Evolutionary conservation across 37 sponge, comb jelly and placozoan genomes (phyloP).

Genomic region (Chondrilla cf. caribensis): DNA sequence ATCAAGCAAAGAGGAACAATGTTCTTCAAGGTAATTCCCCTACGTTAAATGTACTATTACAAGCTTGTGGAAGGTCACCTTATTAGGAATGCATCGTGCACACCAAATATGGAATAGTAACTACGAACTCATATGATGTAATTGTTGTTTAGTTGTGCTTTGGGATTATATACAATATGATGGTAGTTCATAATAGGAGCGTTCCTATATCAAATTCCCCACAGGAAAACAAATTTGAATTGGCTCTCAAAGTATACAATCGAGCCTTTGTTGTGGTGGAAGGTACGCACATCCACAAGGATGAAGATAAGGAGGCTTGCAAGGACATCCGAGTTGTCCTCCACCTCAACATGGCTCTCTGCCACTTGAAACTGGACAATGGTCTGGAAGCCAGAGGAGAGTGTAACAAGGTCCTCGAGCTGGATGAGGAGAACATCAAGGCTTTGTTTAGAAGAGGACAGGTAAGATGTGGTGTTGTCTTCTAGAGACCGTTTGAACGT

Average conservation of each 20-base stretch:
- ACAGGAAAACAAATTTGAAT: conserved; percentile 42
- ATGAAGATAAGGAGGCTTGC: conserved; percentile 58
- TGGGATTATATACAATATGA: no score
- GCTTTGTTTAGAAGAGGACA: conserved; percentile 90
- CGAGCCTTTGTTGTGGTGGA: conserved; percentile 56
- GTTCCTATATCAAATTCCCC: no score
- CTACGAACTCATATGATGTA: no score
- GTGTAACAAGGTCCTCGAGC: conserved; percentile 68
- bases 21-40: conserved; percentile 65
- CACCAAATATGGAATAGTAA: no score
- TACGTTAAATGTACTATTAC: neutral
- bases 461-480: conserved; percentile 56
- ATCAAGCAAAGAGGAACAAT: conserved; percentile 84
- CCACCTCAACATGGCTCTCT: conserved; percentile 77
- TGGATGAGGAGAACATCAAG: conserved; percentile 76
- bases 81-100: no score
- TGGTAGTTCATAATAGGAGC: no score
- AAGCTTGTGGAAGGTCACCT: neutral
- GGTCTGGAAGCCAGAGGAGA: conserved; percentile 37
- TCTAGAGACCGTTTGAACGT: no score
- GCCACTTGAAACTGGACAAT: conserved; percentile 71
- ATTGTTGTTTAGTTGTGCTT: no score
- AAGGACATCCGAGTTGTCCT: conserved; percentile 43
- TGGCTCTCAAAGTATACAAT: conserved; percentile 84
- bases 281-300: conserved; percentile 43